phyloP scores from a whole-genome alignment of 2,113 vertebrate species.

The Morone chrysops region DNA sequence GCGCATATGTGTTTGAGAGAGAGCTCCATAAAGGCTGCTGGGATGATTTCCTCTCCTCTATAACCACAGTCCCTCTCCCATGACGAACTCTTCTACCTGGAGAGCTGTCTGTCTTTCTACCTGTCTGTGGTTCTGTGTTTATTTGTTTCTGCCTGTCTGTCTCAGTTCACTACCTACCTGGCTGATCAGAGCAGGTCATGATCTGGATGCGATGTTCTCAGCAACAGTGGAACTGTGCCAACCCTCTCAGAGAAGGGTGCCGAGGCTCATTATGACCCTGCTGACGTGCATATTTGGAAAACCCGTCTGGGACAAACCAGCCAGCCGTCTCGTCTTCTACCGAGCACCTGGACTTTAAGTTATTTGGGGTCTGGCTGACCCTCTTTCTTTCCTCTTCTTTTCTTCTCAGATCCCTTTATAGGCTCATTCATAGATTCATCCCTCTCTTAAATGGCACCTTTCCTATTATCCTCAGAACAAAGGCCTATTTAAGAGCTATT shows the following conservation, averaged over 20 bases:
- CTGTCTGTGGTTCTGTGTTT: constrained; percentile 35
- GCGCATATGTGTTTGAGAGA: constrained; percentile 24
- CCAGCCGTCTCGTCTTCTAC: constrained; percentile 9
- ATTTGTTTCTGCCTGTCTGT: constrained; percentile 4
- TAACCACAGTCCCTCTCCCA: constrained; percentile 82
- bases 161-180: not conserved
- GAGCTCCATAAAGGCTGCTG: constrained; percentile 64
- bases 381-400: not conserved
- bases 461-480: constrained; percentile 55
- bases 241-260: not conserved
- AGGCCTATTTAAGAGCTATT: constrained; percentile 28
- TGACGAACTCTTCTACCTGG: constrained; percentile 71
- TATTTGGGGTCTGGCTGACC: constrained; percentile 6
- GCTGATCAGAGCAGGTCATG: not conserved
- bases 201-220: not conserved
- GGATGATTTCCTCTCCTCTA: constrained; percentile 72
- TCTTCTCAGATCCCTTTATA: constrained; percentile 1
- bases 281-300: not conserved
- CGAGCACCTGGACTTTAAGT: constrained; percentile 30
- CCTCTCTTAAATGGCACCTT: constrained; percentile 35
- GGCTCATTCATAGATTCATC: constrained; percentile 21
- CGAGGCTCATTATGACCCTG: not conserved
- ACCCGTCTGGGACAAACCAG: not conserved
- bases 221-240: not conserved
- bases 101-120: constrained; percentile 58